Evolutionary conservation across 2,888 invertebrate species (phyloP), one percentile per base, ranked within the genome.

Genomic region (Bedellia somnulentella): DNA sequence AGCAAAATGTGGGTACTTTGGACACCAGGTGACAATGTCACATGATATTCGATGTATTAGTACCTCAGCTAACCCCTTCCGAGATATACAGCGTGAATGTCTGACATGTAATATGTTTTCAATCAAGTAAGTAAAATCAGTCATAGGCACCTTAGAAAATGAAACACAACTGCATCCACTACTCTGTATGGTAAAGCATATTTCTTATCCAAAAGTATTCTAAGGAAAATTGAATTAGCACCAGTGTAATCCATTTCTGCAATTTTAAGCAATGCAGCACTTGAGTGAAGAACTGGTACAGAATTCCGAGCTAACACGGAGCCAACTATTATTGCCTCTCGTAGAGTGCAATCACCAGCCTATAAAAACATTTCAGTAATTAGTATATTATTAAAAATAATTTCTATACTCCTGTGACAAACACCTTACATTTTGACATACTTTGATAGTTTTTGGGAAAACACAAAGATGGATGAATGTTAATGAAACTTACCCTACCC

Each of bases 161-260:
- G 97, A 52, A 90, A 89, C 2, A 97, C 94, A 4, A 94, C 85
- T 9, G 91, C 92, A 76, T 99, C 98, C 4, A 98, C 83, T 2
- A 96, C 98, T 46, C 92, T 80, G 59, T 90, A 97, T 0, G 98
- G 98, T 32, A 99, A 75, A 0, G 97, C 95, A 76, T 99, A 99
- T 56, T 97, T 95, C 64, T 99, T 99, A 54, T 98, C 96, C 38
- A 99, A 83, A 35, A 99, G 85, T 53, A 93, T 89, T 36, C 95
- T 79, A 32, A 99, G 78, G 53, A 99, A 94, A 48, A 98, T 92
- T 17, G 95, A 96, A 61, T 90, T 96, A 0, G 97, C 93, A 2
- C 98, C 98, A 14, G 87, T 89, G 52, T 96, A 97, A 45, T 91
- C 93, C 96, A 98, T 96, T 75, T 96, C 95, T 24, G 96, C 95